Percentiles rank a stretch among this genome's conserved stretches.
Evolutionary conservation across 1,140 invertebrate genomes (phyloP).

Genomic region (Apis dorsata): DNA sequence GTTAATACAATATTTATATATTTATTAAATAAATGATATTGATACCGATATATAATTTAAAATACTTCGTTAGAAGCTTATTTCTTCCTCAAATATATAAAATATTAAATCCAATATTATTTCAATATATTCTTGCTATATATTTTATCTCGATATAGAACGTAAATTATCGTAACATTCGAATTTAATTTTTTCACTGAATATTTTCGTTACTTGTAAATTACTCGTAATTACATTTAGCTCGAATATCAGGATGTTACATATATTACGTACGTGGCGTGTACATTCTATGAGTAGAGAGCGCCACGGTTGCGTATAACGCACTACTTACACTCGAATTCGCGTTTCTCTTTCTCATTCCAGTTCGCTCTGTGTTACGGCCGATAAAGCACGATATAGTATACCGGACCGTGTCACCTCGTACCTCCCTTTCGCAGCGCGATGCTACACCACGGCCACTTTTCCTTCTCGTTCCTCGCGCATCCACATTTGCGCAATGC

Average conservation of each 20-base stretch:
- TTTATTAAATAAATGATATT: no score
- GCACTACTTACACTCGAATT: constrained; percentile 14
- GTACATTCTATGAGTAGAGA: neutral
- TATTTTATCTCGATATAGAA: no score
- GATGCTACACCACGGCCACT: neutral
- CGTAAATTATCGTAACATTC: neutral
- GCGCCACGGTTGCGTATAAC: neutral
- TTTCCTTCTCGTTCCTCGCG: neutral
- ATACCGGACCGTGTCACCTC: constrained; percentile 14
- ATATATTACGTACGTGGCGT: neutral
- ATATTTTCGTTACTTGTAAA: neutral
- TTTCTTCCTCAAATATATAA: neutral
- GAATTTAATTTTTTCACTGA: neutral
- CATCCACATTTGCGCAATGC: neutral
- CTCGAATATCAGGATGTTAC: neutral
- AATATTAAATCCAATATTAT: neutral
- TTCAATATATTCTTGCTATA: no score
- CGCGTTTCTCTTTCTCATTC: constrained; percentile 23
- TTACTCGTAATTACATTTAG: neutral
- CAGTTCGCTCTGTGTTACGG: neutral
- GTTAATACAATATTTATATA: neutral
- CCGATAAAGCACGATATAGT: constrained; percentile 23
- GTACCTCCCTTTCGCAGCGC: neutral
- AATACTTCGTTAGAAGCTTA: no score
- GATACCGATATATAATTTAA: no score